A percentile compares a stretch with the other conserved stretches of the same genome.
These are phyloP conservation scores for Drosophila imparisetae DNA, from an alignment of 2,888 invertebrate genomes.

Conservation along the genomic window DNA sequence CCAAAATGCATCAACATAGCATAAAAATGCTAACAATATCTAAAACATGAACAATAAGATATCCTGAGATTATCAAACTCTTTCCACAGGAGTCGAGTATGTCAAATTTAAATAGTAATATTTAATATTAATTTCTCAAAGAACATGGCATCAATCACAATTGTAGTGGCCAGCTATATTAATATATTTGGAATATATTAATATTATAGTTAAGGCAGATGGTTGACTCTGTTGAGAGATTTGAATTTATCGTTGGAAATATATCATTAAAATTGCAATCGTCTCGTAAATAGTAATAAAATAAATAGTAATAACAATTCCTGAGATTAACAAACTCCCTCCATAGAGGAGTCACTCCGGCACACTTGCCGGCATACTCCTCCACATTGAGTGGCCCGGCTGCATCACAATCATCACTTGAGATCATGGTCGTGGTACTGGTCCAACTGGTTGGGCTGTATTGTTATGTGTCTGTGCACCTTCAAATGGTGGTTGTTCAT, in stretches of 20 bases:
- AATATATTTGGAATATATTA: conserved; percentile 41
- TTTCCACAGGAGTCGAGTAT: background rate
- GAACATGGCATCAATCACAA: background rate
- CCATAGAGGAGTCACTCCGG: conserved; percentile 86
- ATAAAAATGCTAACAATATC: background rate
- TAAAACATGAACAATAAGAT: background rate
- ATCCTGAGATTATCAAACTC: background rate
- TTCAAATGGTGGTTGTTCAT: background rate
- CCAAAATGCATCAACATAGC: background rate
- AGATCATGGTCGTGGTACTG: background rate
- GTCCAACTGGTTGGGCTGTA: background rate
- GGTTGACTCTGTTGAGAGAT: conserved; percentile 21
- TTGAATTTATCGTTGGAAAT: conserved; percentile 22
- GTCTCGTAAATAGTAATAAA: conserved; percentile 2
- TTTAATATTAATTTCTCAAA: background rate
- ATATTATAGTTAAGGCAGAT: conserved; percentile 61
- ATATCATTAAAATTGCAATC: conserved; percentile 31
- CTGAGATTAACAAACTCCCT: conserved; percentile 24
- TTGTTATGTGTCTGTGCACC: background rate
- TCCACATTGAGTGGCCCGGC: conserved; percentile 89
- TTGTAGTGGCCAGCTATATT: background rate
- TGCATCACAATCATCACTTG: background rate
- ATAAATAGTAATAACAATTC: conserved; percentile 24
- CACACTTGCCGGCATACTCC: conserved; percentile 90
- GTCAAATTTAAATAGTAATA: background rate